phyloP scores from a whole-genome alignment of 2,888 invertebrate genomes.

The Bhutanitis thaidina region DNA sequence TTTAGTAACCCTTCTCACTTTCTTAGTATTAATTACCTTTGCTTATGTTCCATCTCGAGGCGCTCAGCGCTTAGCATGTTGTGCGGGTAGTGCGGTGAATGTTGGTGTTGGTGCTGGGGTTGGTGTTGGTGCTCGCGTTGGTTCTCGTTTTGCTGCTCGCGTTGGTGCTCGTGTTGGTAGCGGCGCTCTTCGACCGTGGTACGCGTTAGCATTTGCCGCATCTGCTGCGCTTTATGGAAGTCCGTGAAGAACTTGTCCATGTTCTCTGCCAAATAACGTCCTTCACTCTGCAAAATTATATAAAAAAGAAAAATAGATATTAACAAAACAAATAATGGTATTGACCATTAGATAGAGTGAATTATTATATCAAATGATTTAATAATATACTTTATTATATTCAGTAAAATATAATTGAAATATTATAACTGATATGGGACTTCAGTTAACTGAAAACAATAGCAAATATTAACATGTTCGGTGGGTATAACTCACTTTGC shows the following conservation, averaged over 20 bases:
- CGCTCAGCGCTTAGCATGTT: constrained; percentile 63
- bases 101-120: constrained; percentile 31
- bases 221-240: constrained; percentile 83
- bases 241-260: constrained; percentile 87
- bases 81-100: constrained; percentile 42
- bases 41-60: constrained; percentile 67
- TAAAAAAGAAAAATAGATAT: neutral
- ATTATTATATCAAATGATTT: too few relatives aligned
- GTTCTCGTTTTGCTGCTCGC: constrained; percentile 30
- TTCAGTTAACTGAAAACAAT: too few relatives aligned
- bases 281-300: constrained; percentile 51
- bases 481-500: too few relatives aligned
- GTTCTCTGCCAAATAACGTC: constrained; percentile 66
- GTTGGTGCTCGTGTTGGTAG: constrained; percentile 27
- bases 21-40: constrained; percentile 41
- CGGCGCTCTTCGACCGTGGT: constrained; percentile 47
- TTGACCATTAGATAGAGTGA: too few relatives aligned
- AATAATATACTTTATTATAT: too few relatives aligned
- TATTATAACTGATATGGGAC: too few relatives aligned
- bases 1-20: too few relatives aligned
- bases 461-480: too few relatives aligned
- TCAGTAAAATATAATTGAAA: too few relatives aligned
- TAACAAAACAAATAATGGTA: too few relatives aligned
- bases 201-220: constrained; percentile 54
- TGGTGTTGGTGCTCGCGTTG: constrained; percentile 25